Evolutionary conservation across 2,888 invertebrate species (phyloP).

Genomic region (Ryuthela nishihirai): DNA sequence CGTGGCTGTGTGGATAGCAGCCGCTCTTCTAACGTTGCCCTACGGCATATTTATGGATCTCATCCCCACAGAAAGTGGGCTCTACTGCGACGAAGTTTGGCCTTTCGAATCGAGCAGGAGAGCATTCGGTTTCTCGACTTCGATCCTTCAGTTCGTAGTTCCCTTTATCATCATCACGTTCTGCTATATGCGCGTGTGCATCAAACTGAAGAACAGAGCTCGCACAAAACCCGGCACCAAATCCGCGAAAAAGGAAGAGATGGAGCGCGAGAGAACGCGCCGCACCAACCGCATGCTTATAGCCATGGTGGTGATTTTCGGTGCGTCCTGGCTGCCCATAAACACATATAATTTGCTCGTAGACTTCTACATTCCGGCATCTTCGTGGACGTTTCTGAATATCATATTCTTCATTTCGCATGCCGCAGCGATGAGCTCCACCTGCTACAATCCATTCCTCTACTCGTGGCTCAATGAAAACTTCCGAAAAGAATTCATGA

Average conservation of each 20-base stretch:
- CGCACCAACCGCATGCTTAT: constrained; percentile 96
- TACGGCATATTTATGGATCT: constrained; percentile 76
- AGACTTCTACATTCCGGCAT: constrained; percentile 68
- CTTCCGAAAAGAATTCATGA: constrained; percentile 80
- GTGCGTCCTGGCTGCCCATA: constrained; percentile 90
- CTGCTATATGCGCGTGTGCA: constrained; percentile 91
- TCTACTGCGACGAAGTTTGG: constrained; percentile 86
- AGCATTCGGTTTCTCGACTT: constrained; percentile 79
- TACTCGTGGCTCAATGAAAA: constrained; percentile 96
- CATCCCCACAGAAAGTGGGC: constrained; percentile 52
- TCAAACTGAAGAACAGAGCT: constrained; percentile 67
- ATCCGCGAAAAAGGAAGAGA: constrained; percentile 77
- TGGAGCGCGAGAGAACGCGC: constrained; percentile 82
- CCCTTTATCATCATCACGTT: constrained; percentile 92
- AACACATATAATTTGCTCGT: constrained; percentile 79
- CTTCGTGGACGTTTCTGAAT: constrained; percentile 70
- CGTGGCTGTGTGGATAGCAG: constrained; percentile 82
- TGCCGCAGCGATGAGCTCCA: constrained; percentile 87
- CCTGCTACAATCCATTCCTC: constrained; percentile 91
- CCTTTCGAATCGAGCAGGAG: constrained; percentile 72
- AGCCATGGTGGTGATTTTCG: constrained; percentile 93
- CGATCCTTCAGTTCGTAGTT: constrained; percentile 85
- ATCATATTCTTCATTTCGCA: constrained; percentile 84
- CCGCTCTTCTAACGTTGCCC: constrained; percentile 81
- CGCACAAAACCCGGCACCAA: constrained; percentile 73